Conservation (phyloP, 2,113 vertebrate genomes). For the Melozone crissalis region DNA sequence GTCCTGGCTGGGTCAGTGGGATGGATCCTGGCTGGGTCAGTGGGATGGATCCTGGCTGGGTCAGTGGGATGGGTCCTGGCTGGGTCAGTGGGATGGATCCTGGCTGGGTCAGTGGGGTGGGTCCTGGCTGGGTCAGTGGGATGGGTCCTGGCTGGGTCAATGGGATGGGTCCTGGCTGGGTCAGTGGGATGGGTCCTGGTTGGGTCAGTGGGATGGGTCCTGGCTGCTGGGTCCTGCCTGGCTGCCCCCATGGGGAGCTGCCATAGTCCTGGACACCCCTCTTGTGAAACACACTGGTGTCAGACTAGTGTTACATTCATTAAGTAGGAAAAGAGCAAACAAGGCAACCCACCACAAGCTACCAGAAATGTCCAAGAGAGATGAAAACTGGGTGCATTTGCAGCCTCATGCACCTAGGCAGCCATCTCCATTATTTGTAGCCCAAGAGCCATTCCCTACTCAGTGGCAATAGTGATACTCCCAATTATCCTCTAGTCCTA, state of each 20-base stretch:
- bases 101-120: not conserved
- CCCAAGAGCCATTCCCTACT: not conserved
- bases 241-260: not conserved
- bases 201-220: not conserved
- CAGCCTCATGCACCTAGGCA: not conserved
- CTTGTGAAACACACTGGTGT: not conserved
- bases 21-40: not conserved
- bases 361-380: not conserved
- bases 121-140: not conserved
- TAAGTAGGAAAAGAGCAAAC: not conserved
- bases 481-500: not conserved
- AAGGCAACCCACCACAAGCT: not conserved
- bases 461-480: not conserved
- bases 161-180: too few species aligned
- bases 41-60: not conserved
- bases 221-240: not conserved
- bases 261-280: accelerated
- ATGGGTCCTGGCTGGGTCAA: not conserved
- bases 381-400: not conserved
- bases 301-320: not conserved
- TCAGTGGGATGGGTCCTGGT: not conserved
- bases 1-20: not conserved
- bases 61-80: not conserved
- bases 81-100: not conserved
- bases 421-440: not conserved